phyloP scores from a whole-genome alignment of 2,888 invertebrate genomes.

The Pseudolycoriella hygida region DNA sequence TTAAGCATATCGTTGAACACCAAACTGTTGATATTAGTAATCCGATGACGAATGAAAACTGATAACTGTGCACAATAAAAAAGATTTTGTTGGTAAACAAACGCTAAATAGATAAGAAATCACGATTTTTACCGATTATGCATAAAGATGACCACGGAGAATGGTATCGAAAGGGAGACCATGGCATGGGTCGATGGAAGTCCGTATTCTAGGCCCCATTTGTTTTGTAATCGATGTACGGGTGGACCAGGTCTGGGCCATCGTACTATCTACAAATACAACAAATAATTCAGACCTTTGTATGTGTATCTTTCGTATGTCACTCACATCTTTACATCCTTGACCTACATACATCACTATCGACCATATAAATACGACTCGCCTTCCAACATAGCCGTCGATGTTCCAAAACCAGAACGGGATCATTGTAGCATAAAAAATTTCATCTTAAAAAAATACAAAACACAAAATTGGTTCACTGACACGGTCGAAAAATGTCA shows the following conservation, averaged over 20 bases:
- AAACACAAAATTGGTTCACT: too few relatives aligned
- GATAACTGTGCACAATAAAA: conserved; percentile 36
- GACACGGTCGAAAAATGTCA: too few relatives aligned
- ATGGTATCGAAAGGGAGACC: conserved; percentile 77
- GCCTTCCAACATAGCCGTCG: conserved; percentile 68
- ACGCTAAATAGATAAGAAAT: too few relatives aligned
- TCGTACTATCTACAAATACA: conserved; percentile 35
- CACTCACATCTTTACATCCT: conserved; percentile 53
- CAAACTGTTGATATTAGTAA: conserved; percentile 39
- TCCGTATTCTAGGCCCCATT: conserved; percentile 84
- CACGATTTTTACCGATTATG: conserved; percentile 30
- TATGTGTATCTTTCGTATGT: too few relatives aligned
- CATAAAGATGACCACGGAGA: conserved; percentile 65
- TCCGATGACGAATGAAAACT: conserved; percentile 45
- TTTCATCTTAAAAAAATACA: conserved; percentile 40
- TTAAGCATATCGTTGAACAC: conserved; percentile 65
- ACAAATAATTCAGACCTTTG: too few relatives aligned
- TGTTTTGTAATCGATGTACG: conserved; percentile 62
- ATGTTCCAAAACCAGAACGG: conserved; percentile 93
- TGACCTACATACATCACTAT: conserved; percentile 79
- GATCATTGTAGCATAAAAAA: conserved; percentile 80
- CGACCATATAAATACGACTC: conserved; percentile 69
- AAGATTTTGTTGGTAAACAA: too few relatives aligned
- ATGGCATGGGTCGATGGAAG: conserved; percentile 93
- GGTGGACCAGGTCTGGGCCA: conserved; percentile 80